A percentile compares a stretch with the other conserved stretches of the same genome.
Evolutionary conservation across 1,140 invertebrate species (phyloP).

Genomic region (Aphelenchoides avenae): DNA sequence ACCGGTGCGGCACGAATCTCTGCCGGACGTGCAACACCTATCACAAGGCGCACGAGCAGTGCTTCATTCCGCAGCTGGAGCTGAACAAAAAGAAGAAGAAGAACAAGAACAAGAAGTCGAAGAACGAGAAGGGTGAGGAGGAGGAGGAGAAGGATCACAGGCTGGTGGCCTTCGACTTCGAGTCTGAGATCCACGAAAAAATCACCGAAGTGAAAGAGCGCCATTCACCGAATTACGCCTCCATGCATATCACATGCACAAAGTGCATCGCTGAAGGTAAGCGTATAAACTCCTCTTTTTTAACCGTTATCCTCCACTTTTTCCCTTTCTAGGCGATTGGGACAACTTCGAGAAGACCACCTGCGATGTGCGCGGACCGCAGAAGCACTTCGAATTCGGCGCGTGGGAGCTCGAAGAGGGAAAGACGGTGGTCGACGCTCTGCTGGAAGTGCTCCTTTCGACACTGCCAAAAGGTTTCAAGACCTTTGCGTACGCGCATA

Average conservation of each 20-base stretch:
- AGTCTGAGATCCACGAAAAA: background rate
- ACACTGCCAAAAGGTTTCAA: too few species aligned
- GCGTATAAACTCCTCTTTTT: background rate
- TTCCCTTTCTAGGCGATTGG: background rate
- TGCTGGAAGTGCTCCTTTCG: constrained; percentile 3
- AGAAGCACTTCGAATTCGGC: background rate
- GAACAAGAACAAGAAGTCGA: too few species aligned
- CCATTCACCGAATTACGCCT: constrained; percentile 2
- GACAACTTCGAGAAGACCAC: background rate
- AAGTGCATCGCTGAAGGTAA: constrained; percentile 1
- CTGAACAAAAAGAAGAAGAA: too few species aligned
- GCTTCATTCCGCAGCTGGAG: too few species aligned
- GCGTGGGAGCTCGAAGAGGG: background rate
- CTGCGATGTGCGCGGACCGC: background rate
- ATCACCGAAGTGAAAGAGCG: background rate
- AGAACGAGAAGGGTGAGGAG: too few species aligned
- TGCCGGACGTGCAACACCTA: too few species aligned
- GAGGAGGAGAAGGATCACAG: too few species aligned
- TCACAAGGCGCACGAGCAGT: too few species aligned
- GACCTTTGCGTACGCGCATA: too few species aligned
- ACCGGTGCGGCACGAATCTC: too few species aligned
- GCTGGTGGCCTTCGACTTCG: background rate
- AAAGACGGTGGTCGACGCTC: background rate
- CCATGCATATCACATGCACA: background rate
- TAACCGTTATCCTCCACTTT: background rate